These are phyloP conservation scores for Tricholaema leucomelas DNA, from an alignment of 2,113 vertebrate genomes.

Conservation along the genomic window DNA sequence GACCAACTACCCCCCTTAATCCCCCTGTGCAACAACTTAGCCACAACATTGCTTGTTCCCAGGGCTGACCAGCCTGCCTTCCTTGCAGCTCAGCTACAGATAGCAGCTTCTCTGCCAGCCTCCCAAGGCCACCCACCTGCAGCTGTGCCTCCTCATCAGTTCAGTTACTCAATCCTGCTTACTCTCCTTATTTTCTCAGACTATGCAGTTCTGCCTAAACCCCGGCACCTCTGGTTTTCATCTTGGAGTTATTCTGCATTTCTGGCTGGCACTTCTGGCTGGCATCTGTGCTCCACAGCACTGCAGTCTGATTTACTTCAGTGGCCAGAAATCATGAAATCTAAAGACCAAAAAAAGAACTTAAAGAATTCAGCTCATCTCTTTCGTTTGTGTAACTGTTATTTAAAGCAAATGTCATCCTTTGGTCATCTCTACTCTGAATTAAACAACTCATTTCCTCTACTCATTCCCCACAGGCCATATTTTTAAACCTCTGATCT, in stretches of 20 bases:
- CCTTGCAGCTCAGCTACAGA: too few species aligned
- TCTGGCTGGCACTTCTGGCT: neutral
- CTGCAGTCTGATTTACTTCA: neutral
- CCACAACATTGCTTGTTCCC: too few species aligned
- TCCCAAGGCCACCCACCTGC: too few species aligned
- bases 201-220: too few species aligned
- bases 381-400: conserved; percentile 14
- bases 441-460: conserved; percentile 35
- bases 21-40: too few species aligned
- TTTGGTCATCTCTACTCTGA: conserved; percentile 1
- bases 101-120: too few species aligned
- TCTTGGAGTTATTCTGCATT: neutral
- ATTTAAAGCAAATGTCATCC: neutral
- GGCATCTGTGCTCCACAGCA: neutral
- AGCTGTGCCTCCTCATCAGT: too few species aligned
- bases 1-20: too few species aligned
- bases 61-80: too few species aligned
- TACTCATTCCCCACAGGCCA: neutral
- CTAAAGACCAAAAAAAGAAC: neutral
- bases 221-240: neutral
- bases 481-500: conserved; percentile 5
- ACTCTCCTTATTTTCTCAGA: too few species aligned
- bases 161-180: too few species aligned
- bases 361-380: neutral
- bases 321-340: neutral